phyloP scores from a whole-genome alignment of 1,140 invertebrate species.

The Propsilocerus akamusi region DNA sequence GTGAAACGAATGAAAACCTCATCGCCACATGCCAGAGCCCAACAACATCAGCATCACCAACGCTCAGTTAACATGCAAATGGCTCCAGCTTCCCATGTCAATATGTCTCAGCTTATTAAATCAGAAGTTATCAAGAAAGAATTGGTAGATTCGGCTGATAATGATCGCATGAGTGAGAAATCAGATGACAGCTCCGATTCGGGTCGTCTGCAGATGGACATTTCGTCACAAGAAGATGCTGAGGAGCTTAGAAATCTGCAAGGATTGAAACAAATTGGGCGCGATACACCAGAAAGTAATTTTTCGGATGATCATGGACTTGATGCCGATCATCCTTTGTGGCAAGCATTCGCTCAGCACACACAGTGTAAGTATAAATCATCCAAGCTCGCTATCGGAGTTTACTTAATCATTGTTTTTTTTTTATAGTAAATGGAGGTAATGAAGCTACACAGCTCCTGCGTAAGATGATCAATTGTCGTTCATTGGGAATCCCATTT shows the following conservation, averaged over 20 bases:
- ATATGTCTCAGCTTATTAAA: constrained; percentile 6
- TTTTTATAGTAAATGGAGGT: constrained; percentile 16
- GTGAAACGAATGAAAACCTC: constrained; percentile 14
- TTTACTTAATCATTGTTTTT: background rate
- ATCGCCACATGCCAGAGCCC: background rate
- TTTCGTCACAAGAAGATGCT: constrained; percentile 5
- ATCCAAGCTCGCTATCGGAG: background rate
- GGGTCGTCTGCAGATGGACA: constrained; percentile 10
- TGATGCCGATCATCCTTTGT: constrained; percentile 33
- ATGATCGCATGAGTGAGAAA: constrained; percentile 8
- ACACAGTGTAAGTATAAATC: constrained; percentile 23
- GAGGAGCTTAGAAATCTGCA: constrained; percentile 2
- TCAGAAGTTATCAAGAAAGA: constrained; percentile 1
- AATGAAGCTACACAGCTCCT: constrained; percentile 53
- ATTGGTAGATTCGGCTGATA: constrained; percentile 7
- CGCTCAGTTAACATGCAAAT: constrained; percentile 9
- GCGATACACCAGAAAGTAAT: constrained; percentile 31
- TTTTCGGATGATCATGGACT: constrained; percentile 31
- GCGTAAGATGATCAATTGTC: constrained; percentile 49
- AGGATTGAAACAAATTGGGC: constrained; percentile 9
- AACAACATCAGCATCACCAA: background rate
- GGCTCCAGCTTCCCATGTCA: constrained; percentile 11
- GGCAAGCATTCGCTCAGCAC: constrained; percentile 28
- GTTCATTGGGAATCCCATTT: constrained; percentile 44
- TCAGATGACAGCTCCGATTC: constrained; percentile 20